These are phyloP conservation scores for Lagenorhynchus albirostris DNA, from an alignment of 2,113 vertebrate genomes.

Conservation along the genomic window DNA sequence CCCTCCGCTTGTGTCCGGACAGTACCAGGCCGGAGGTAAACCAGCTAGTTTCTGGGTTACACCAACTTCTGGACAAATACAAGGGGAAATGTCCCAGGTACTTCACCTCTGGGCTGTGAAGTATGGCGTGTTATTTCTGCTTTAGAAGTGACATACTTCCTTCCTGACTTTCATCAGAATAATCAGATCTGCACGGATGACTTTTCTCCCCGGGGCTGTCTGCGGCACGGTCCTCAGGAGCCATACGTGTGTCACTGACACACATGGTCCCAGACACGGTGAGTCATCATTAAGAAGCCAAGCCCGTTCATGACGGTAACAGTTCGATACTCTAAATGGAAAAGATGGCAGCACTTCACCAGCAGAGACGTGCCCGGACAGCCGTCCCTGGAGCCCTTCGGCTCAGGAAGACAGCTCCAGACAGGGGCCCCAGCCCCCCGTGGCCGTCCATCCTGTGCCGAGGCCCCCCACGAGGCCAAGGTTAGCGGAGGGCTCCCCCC, in stretches of 20 bases:
- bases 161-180: background rate
- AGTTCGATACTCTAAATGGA: background rate
- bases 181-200: background rate
- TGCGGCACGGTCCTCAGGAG: background rate
- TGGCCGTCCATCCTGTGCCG: background rate
- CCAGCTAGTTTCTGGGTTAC: background rate
- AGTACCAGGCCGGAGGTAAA: background rate
- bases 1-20: background rate
- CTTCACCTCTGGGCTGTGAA: background rate
- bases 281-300: background rate
- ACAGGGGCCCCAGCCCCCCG: background rate
- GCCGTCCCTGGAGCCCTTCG: conserved; percentile 10
- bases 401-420: conserved; percentile 40
- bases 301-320: conserved; percentile 1
- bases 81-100: background rate
- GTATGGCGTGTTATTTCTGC: background rate
- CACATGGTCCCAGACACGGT: background rate
- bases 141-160: background rate
- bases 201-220: background rate
- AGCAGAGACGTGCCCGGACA: conserved; percentile 1
- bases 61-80: background rate
- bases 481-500: background rate
- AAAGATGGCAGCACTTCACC: background rate
- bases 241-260: background rate
- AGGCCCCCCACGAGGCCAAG: background rate